phyloP scores from a whole-genome alignment of 2,113 vertebrate genomes.

The Percina caprodes region DNA sequence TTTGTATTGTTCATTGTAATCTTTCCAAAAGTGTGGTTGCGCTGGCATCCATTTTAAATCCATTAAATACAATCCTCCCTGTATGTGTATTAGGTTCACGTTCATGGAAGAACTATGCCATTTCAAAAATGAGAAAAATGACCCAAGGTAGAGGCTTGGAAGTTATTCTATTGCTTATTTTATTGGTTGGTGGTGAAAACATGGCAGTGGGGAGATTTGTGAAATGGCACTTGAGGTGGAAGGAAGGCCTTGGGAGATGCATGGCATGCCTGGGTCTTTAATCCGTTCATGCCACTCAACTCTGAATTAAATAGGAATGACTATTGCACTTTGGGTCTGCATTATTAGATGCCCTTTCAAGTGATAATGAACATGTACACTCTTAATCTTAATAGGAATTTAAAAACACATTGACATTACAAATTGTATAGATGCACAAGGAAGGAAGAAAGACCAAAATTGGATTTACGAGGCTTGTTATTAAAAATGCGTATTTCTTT shows the following conservation, averaged over 20 bases:
- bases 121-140: conserved; percentile 36
- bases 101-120: conserved; percentile 24
- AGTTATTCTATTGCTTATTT: conserved; percentile 6
- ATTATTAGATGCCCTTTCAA: not conserved
- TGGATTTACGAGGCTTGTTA: no score
- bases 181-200: not conserved
- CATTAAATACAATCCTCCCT: conserved; percentile 16
- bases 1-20: conserved; percentile 6
- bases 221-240: conserved; percentile 12
- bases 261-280: conserved; percentile 8
- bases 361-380: not conserved
- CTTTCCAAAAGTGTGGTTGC: conserved; percentile 9
- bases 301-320: not conserved
- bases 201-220: not conserved
- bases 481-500: no score
- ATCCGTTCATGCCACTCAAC: conserved; percentile 5
- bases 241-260: conserved; percentile 17
- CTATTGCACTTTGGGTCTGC: not conserved
- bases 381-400: not conserved
- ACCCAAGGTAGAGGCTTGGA: not conserved
- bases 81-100: conserved; percentile 27
- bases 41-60: conserved; percentile 20
- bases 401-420: not conserved
- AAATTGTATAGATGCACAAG: no score
- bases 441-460: no score